Percentiles rank a stretch among this genome's conserved stretches.
Conservation (phyloP, 1,140 invertebrate species). For the Procambarus clarkii region DNA sequence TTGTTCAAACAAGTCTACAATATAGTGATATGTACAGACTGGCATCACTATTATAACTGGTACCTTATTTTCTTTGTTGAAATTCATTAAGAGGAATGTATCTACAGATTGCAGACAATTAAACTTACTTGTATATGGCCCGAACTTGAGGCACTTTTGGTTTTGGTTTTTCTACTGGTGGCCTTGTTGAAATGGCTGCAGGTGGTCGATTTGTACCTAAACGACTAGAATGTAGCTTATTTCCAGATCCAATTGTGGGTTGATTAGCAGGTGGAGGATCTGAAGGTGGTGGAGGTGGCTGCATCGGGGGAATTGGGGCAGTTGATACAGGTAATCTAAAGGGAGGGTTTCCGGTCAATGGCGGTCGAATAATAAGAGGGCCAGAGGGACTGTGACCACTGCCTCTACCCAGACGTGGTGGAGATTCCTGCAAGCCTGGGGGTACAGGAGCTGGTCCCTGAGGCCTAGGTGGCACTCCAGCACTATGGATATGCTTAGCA, state of each 20-base stretch:
- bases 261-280: slow-evolving; percentile 79
- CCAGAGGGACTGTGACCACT: neutral
- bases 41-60: too few relatives aligned
- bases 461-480: neutral
- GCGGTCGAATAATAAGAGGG: neutral
- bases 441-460: slow-evolving; percentile 15
- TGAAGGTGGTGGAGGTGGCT: slow-evolving; percentile 76
- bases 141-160: slow-evolving; percentile 79
- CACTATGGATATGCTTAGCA: too few relatives aligned
- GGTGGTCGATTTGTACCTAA: neutral
- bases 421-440: neutral
- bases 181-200: slow-evolving; percentile 74
- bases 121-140: slow-evolving; percentile 78
- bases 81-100: neutral
- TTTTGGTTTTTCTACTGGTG: slow-evolving; percentile 74
- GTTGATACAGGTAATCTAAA: neutral
- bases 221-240: neutral
- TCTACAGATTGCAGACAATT: neutral
- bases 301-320: neutral
- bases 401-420: neutral
- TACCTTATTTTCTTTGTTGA: too few relatives aligned
- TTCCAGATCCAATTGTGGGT: slow-evolving; percentile 73
- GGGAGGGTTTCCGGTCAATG: neutral
- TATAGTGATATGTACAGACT: too few relatives aligned
- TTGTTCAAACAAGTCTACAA: too few relatives aligned